Evolutionary conservation across 2,888 invertebrate species (phyloP).

Genomic region (Tupiocoris notatus): DNA sequence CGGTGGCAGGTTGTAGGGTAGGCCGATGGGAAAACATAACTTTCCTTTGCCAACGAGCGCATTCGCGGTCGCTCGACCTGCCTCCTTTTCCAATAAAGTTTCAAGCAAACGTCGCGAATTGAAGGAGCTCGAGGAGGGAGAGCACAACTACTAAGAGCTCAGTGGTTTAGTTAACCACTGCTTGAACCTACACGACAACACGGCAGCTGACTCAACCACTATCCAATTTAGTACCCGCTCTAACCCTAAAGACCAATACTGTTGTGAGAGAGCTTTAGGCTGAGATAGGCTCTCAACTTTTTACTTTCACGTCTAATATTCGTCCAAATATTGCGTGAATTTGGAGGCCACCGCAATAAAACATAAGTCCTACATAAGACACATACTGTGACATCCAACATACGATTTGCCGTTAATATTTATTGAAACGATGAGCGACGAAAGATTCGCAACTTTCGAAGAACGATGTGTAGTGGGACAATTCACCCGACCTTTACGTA

Average conservation of each 20-base stretch:
- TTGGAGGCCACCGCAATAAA: too few species aligned
- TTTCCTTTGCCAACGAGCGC: not conserved
- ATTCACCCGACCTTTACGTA: too few species aligned
- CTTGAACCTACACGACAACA: not conserved
- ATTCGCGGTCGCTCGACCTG: too few species aligned
- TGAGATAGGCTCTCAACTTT: not conserved
- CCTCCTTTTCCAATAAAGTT: not conserved
- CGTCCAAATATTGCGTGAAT: too few species aligned
- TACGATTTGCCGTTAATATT: too few species aligned
- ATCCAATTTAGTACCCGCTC: not conserved
- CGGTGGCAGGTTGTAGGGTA: not conserved
- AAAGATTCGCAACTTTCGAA: too few species aligned
- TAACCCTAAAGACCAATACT: not conserved
- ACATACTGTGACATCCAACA: too few species aligned
- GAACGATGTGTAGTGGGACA: too few species aligned
- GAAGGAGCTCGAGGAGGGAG: not conserved
- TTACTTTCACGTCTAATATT: too few species aligned
- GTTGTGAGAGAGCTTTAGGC: too few species aligned
- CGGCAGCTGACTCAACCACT: not conserved
- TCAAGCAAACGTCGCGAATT: not conserved
- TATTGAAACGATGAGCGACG: too few species aligned
- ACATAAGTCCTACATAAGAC: too few species aligned
- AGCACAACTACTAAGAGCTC: not conserved
- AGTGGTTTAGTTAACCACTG: not conserved
- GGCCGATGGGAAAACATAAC: not conserved